Evolutionary conservation across 2,113 vertebrate species (phyloP), one percentile per base, ranked within the genome.

Genomic region (Geococcyx californianus): DNA sequence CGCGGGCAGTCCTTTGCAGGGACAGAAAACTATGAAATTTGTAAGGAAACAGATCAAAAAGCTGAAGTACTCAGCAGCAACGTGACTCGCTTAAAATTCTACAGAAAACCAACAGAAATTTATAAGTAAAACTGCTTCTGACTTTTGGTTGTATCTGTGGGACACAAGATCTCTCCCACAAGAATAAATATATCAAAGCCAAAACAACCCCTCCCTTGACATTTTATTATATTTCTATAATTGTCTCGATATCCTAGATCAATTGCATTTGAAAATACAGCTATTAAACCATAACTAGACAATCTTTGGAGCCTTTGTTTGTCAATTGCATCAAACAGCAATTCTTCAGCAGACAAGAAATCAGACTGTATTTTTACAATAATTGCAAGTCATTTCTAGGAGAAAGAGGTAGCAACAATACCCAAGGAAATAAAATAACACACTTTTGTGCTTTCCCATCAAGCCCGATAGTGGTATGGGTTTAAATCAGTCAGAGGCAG

Each of bases 261-360:
- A 93, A 97, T 97, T 97, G 92, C 92, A 97, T 96, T 97, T 93
- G 96, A 97, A 97, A 97, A 97, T 95, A 92, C 86, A 91, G 94
- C 97, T 96, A 97, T 97, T 98, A 97, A 98, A 96, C 76, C 93
- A 78, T 97, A 97, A 96, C 96, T 96, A 97, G 94, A 97, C 89
- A 67, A 96, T 93, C 95, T 93, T 91, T 29, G 44, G 91, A 81
- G 83, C 56, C 78, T 87, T 96, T 97, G 90, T 96, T 95, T 96
- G 94, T 52, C 95, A 94, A 90, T 60, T 92, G 81, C 94, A 91
- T 80, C 88, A 96, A 95, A 81, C 93, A 92, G 91, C 79, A 97
- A 78, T 84, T 92, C 88, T 95, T 92, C 94, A 87, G 91, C 89
- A 96, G 90, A 97, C 66, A 82, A 97, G 91, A 97, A 95, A 95